Evolutionary conservation across 2,888 invertebrate genomes (phyloP).

Genomic region (Drosophila anomalata): DNA sequence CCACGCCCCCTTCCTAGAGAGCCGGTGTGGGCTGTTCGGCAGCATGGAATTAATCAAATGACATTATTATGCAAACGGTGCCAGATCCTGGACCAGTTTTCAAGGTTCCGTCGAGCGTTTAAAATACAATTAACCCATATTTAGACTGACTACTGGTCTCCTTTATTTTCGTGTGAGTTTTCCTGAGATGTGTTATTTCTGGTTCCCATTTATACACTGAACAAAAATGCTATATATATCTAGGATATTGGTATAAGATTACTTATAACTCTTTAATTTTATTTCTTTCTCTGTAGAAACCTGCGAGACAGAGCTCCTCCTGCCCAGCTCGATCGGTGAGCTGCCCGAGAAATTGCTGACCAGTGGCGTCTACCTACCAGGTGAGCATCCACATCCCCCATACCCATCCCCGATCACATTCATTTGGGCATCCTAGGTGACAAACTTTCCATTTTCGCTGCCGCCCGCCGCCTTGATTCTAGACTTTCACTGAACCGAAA

Average conservation of each 20-base stretch:
- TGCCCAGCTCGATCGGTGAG: constrained; percentile 87
- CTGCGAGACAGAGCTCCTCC: constrained; percentile 80
- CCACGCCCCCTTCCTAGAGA: constrained; percentile 53
- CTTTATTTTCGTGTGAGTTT: constrained; percentile 33
- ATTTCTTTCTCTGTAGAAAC: constrained; percentile 40
- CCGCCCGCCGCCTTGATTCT: constrained; percentile 56
- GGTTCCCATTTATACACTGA: background rate
- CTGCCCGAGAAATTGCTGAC: constrained; percentile 88
- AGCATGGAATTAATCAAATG: constrained; percentile 71
- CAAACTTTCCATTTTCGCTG: constrained; percentile 70
- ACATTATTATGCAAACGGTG: constrained; percentile 72
- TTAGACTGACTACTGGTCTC: background rate
- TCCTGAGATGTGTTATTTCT: constrained; percentile 7
- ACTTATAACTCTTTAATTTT: background rate
- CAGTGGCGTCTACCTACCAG: constrained; percentile 89
- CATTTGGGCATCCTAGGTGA: constrained; percentile 34
- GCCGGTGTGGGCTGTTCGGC: constrained; percentile 47
- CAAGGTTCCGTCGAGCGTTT: constrained; percentile 72
- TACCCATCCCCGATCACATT: constrained; percentile 6
- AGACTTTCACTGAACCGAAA: constrained; percentile 64
- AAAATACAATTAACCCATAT: constrained; percentile 75
- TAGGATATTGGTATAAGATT: background rate
- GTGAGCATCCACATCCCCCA: constrained; percentile 83
- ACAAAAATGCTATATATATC: background rate
- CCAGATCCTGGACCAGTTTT: constrained; percentile 69